Base-by-base conservation (phyloP, 2,888 invertebrate genomes). In the Gnatocerus cornutus region DNA sequence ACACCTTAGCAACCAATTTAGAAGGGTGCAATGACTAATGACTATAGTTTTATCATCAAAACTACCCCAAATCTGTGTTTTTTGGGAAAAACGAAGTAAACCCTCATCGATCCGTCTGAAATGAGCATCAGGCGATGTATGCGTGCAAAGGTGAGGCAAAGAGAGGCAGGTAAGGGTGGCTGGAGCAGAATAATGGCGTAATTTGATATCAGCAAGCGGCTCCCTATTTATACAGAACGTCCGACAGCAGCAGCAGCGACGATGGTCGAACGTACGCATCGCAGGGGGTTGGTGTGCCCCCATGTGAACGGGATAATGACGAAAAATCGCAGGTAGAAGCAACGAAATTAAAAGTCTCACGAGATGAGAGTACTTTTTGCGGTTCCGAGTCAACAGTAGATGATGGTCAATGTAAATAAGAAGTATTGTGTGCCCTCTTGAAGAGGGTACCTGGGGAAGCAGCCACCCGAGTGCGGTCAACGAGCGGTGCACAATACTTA, bases 181-280 rank as follows among this genome's bases (percentile, higher is more conserved):
- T 78, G 79, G 74, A 77, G 78, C 78, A 78, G 81, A 81, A 82
- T 82, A 82, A 82, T 82, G 82, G 82, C 69, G 82, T 81, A 82
- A 82, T 81, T 79, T 76, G 82, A 82, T 82, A 82, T 79, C 79
- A 74, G 76, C 80, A 73, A 80, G 80, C 81, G 80, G 82, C 81
- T 81, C 81, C 80, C 81, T 79, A 80, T 82, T 80, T 81, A 81
- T 78, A 80, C 77, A 78, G 74, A 76, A 77, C 78, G 77, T 76
- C 76, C 73, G 59, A 43, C 63, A 50, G 62, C 48, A 50, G 50
- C 41, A 53, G 45, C 64, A 73, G 27, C 53, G 37, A 46, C 48
- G 69, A 50, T 48, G 65, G 64, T 69, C 69, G 66, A 39, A 62
- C 68, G 68, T 63, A 68, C 68, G 68, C 62, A 61, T 46, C 68